Evolutionary conservation across 2,113 vertebrate genomes (phyloP).

Genomic region (Orycteropus afer): DNA sequence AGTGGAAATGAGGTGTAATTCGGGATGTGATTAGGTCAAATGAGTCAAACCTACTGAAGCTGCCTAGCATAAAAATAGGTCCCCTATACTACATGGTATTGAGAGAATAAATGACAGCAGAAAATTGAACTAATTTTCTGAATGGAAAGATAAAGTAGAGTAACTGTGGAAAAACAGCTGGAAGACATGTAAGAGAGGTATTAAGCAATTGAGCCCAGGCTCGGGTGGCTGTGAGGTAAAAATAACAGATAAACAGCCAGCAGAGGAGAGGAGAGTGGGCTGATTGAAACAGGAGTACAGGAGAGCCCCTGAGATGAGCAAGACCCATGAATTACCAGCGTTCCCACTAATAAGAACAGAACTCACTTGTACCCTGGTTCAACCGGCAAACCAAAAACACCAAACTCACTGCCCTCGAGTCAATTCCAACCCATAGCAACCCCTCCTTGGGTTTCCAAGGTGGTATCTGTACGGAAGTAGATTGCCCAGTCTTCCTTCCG

Average conservation of each 20-base stretch:
- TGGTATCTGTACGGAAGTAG: no score
- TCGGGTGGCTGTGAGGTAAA: not conserved
- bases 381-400: no score
- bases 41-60: slow-evolving; percentile 22
- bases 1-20: slow-evolving; percentile 24
- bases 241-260: slow-evolving; percentile 9
- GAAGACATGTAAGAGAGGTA: slow-evolving; percentile 2
- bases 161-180: slow-evolving; percentile 35
- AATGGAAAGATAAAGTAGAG: slow-evolving; percentile 60
- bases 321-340: not conserved
- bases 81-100: slow-evolving; percentile 31
- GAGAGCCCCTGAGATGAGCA: slow-evolving; percentile 1
- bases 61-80: slow-evolving; percentile 45
- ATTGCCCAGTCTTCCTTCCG: no score
- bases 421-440: no score
- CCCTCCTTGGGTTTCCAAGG: no score
- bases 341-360: not conserved
- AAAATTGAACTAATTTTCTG: slow-evolving; percentile 66
- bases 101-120: slow-evolving; percentile 48
- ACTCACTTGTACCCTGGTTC: not conserved
- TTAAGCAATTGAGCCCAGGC: not conserved
- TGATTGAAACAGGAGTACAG: not conserved
- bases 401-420: no score
- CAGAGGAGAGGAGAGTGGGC: not conserved
- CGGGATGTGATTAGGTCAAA: not conserved